Conservation (phyloP, 2,113 vertebrate genomes). For the Thomomys bottae region DNA sequence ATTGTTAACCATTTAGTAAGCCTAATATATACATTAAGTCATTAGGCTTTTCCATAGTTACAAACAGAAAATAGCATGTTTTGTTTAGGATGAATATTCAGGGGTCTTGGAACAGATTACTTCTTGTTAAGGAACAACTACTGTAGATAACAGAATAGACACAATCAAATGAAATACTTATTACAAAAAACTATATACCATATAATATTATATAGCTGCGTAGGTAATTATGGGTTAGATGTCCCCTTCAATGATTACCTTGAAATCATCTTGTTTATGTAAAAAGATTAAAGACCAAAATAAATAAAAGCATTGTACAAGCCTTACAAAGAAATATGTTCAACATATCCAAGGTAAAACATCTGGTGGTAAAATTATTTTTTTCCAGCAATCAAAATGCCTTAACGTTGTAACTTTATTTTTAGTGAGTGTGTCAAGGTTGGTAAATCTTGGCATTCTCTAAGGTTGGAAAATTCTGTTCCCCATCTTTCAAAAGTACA, state of each 20-base stretch:
- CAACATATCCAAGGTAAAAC: background rate
- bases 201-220: background rate
- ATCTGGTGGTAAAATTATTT: background rate
- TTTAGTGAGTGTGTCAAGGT: conserved; percentile 42
- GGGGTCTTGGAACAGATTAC: background rate
- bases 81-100: background rate
- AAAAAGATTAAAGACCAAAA: background rate
- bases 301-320: background rate
- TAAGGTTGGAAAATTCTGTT: conserved; percentile 16
- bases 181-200: background rate
- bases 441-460: background rate
- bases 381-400: conserved; percentile 8
- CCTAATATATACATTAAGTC: background rate
- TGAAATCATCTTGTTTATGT: background rate
- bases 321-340: background rate
- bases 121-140: background rate
- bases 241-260: background rate
- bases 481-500: background rate
- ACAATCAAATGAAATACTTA: background rate
- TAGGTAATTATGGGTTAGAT: background rate
- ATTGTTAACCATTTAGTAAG: background rate
- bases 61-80: background rate
- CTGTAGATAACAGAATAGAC: background rate
- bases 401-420: conserved; percentile 43
- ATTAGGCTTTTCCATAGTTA: background rate